Percentiles rank a stretch among this genome's conserved stretches.
These are phyloP conservation scores for Ormyrus pomaceus DNA, from an alignment of 2,888 invertebrate genomes.

Conservation along the genomic window DNA sequence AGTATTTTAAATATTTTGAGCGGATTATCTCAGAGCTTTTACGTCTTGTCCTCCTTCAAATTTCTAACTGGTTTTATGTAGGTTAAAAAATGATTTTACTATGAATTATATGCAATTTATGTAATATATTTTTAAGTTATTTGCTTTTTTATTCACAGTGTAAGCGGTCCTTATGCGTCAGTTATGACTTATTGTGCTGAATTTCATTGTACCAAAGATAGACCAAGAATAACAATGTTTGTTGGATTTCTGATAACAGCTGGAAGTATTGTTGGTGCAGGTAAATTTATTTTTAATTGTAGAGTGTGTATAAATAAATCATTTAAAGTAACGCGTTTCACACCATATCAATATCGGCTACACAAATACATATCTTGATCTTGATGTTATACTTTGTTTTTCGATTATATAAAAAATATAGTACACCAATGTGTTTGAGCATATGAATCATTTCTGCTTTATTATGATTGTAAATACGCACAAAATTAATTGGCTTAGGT, in stretches of 20 bases:
- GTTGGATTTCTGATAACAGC: constrained; percentile 83
- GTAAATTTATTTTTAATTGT: constrained; percentile 59
- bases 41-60: constrained; percentile 82
- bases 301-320: too few relatives aligned
- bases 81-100: constrained; percentile 69
- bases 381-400: background rate
- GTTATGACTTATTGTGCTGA: constrained; percentile 84
- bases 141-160: constrained; percentile 75
- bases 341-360: background rate
- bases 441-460: too few relatives aligned
- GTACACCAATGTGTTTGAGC: too few relatives aligned
- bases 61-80: constrained; percentile 85
- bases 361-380: background rate
- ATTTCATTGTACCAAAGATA: constrained; percentile 81
- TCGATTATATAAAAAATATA: too few relatives aligned
- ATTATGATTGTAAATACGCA: background rate
- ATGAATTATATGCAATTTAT: background rate
- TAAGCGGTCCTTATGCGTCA: constrained; percentile 85
- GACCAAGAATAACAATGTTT: constrained; percentile 81
- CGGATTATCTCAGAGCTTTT: constrained; percentile 82
- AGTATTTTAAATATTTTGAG: constrained; percentile 81
- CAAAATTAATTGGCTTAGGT: too few relatives aligned
- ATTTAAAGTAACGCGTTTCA: too few relatives aligned
- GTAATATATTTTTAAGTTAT: background rate
- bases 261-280: constrained; percentile 78